These are phyloP conservation scores for Argyresthia albistria DNA, from an alignment of 2,888 invertebrate genomes.

Conservation along the genomic window DNA sequence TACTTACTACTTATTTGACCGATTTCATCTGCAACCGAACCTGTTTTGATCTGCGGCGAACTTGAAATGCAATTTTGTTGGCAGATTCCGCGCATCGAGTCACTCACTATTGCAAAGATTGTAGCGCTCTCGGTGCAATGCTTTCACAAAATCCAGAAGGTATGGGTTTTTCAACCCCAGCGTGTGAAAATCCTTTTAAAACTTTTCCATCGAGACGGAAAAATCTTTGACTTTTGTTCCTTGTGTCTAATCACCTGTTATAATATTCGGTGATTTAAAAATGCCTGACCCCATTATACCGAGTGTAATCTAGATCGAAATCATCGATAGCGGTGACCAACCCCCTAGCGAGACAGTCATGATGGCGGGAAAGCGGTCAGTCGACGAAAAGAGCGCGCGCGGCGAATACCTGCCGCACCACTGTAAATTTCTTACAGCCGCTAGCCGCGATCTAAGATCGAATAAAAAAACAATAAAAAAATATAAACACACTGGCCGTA, in stretches of 20 bases:
- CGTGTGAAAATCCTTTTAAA: too few relatives aligned
- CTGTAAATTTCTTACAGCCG: not conserved
- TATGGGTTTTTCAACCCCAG: too few relatives aligned
- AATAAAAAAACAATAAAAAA: not conserved
- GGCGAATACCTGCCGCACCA: not conserved
- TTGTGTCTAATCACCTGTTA: not conserved
- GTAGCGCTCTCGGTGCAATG: too few relatives aligned
- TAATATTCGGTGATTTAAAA: conserved; percentile 24
- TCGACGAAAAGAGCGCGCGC: conserved; percentile 45
- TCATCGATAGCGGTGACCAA: conserved; percentile 64
- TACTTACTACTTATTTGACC: too few relatives aligned
- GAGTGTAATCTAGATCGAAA: conserved; percentile 57
- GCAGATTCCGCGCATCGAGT: too few relatives aligned
- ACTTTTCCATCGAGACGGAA: too few relatives aligned
- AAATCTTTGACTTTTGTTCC: too few relatives aligned
- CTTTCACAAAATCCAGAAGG: too few relatives aligned
- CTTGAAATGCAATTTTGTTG: too few relatives aligned
- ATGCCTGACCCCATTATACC: conserved; percentile 54
- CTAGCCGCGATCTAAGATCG: not conserved
- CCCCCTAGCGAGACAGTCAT: conserved; percentile 12
- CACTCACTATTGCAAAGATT: too few relatives aligned
- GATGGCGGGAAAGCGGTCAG: conserved; percentile 24
- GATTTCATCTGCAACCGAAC: too few relatives aligned
- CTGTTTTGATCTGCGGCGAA: too few relatives aligned
- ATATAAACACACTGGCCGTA: not conserved